Evolutionary conservation across 2,113 vertebrate species (phyloP), one percentile per base, ranked within the genome.

Genomic region (Ornithorhynchus anatinus): DNA sequence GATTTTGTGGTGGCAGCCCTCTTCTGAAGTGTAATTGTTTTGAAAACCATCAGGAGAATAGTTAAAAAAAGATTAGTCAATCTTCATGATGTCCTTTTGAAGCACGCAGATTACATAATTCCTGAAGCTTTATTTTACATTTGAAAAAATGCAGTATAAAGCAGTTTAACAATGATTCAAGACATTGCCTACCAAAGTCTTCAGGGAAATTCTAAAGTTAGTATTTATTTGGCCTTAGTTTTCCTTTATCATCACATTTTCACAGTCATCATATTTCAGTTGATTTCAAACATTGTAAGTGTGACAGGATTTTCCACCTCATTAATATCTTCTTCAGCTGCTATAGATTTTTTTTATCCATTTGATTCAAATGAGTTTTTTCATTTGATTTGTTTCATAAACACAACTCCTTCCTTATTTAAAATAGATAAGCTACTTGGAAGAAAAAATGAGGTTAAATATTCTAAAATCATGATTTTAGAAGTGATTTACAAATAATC

Each of bases 71-170:
- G 77, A 84, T 77, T 60, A 72, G 80, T 84, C 78, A 84, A 81
- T 83, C 86, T 84, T 88, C 77, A 68, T 47, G 73, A 53, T 84
- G 83, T 88, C 78, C 80, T 84, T 87, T 84, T 75, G 76, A 88
- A 80, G 78, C 77, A 84, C 33, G 83, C 75, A 78, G 84, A 87
- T 87, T 85, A 82, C 61, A 80, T 82, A 87, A 87, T 77, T 69
- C 60, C 36, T 29, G 74, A 47, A 86, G 60, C 47, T 81, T 84
- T 75, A 82, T 69, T 84, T 77, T 80, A 63, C 77, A 84, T 82
- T 80, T 67, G 52, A 66, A 65, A 77, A 65, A 12, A 77, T 25
- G 58, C 33, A 32, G 54, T 64, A 64, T 71, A 75, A 45, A 79
- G 47, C 75, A 63, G 47, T 76, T 74, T 59, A 72, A 69, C 38